Base-by-base conservation (phyloP, 2,113 vertebrate species). In the Rana temporaria region DNA sequence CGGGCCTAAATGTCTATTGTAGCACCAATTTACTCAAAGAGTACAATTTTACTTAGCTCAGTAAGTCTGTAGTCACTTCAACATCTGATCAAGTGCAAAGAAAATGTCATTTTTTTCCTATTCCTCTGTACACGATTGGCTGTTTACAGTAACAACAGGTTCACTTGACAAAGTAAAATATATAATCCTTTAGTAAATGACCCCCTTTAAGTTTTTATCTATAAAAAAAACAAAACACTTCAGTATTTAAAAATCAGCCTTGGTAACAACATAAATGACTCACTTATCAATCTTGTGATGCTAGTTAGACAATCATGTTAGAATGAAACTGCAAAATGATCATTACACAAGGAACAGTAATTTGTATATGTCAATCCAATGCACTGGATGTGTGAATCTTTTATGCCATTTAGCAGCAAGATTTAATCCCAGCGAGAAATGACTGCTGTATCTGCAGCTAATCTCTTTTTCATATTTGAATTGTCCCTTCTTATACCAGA, bases 301-400 rank as follows among this genome's bases (percentile, higher is more conserved):
- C 67, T 68, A 62, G 66, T 80, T 71, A 80, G 78, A 80, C 66
- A 80, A 80, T 70, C 55, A 71, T 80, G 66, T 42, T 48, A 71
- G 38, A 56, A 70, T 71, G 67, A 80, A 80, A 71, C 38, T n/a
- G 30, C 78, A 80, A 80, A 34, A 80, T 71, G 66, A 68, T 80
- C 66, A 80, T 80, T 80, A 80, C 78, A 80, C 67, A 62, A 80
- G 66, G 67, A 70, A 22, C 56, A 70, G 66, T 68, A 48, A 80
- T 80, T 80, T 80, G 67, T 80, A 80, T 80, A 80, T 69, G 78
- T 62, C 78, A 80, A 70, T 80, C 66, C 56, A 70, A 68, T 62
- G 78, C 67, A 80, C 53, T 80, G 67, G n/a, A 70, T 70, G 66
- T 80, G 67, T 80, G 78, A 56, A 80, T 80, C 55, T 70, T 80